Evolutionary conservation across 2,797 vertebrate genomes (phyloP).

Genomic region (Hydrocynus forskahlii): DNA sequence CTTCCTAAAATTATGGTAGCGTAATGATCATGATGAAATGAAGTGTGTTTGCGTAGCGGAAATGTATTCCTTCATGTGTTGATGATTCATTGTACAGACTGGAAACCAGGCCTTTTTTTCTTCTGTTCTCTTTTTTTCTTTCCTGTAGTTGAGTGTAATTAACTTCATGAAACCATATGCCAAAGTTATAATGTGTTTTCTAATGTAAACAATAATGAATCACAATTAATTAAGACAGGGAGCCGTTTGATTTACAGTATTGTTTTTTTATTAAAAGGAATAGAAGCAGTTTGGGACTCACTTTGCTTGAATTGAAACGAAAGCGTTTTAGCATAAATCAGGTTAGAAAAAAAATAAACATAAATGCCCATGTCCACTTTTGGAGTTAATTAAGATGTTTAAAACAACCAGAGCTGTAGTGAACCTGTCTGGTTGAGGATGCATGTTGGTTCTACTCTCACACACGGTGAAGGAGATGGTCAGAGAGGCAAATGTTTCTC

Average conservation of each 20-base stretch:
- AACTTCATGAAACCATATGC: neutral
- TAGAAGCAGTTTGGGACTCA: too few species aligned
- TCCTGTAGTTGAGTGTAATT: neutral
- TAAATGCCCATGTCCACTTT: too few species aligned
- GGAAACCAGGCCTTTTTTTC: neutral
- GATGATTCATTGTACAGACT: neutral
- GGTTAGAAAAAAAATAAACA: too few species aligned
- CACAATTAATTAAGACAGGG: neutral
- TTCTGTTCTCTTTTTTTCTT: neutral
- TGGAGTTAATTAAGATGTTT: too few species aligned
- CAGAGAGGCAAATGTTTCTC: neutral
- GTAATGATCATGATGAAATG: neutral
- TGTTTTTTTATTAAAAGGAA: neutral
- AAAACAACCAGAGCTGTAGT: too few species aligned
- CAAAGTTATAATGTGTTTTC: neutral
- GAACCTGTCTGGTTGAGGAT: too few species aligned
- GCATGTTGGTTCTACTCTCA: too few species aligned
- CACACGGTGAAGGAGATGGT: too few species aligned
- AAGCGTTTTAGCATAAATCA: too few species aligned
- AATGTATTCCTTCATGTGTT: neutral
- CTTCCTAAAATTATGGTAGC: neutral
- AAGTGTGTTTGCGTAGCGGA: neutral
- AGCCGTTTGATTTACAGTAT: neutral
- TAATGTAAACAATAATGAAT: neutral
- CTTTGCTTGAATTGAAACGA: too few species aligned